Base-by-base conservation (phyloP, 2,888 invertebrate species). In the Dryadula phaetusa region DNA sequence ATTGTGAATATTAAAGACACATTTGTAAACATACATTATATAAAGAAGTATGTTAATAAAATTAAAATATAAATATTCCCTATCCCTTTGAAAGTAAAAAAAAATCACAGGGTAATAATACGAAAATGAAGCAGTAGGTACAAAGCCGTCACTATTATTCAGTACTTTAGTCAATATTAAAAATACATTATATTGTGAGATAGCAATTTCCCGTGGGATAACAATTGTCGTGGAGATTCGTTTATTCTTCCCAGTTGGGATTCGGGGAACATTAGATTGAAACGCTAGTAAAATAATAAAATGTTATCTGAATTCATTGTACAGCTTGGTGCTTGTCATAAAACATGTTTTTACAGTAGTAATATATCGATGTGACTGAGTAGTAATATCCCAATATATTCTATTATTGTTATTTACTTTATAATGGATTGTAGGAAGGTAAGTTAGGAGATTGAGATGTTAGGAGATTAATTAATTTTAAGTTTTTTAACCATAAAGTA, bases 291-390 rank as follows among this genome's bases (percentile, higher is more conserved):
- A 40, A 56, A 56, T 25, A 56, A 56, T 56, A 56, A 56, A 22
- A 56, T 56, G 40, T 56, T 46, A 34, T 28, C n/a, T 18, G 42
- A 32, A 42, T 58, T 58, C 58, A 58, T 49, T 28, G 40, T 14
- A 7, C 47, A 25, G 28, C 49, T 65, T n/a, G 28, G 14, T 37
- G 18, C 28, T 40, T 10, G 6, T 7, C 32, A 32, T 34, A 8
- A 58, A 49, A 60, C 49, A 14, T 32, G 14, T 25, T 60, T 60
- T 65, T 64, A 58, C 58, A 7, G 14, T n/a, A n/a, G n/a, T 47
- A 25, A 25, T 25, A 22, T 6, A 22, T 7, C 5, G 25, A 1
- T 28, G 12, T 7, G 3, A n/a, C n/a, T n/a, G 2, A 37, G 1
- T 37, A 12, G 37, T 12, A 37, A 37, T 37, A 32, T 32, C 8